Conservation (phyloP, 2,888 invertebrate genomes). For the Resseliella maxima region DNA sequence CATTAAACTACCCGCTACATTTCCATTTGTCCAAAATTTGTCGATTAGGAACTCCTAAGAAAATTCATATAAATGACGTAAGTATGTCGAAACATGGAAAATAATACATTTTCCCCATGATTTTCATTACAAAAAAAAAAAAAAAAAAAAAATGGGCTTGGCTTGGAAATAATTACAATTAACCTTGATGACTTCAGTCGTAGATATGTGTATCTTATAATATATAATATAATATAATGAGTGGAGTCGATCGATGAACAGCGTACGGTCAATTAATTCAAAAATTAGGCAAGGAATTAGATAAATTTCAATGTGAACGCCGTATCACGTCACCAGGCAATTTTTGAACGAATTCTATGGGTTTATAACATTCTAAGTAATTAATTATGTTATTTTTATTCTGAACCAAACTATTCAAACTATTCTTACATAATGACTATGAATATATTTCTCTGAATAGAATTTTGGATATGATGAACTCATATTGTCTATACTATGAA, state of each 20-base stretch:
- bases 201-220: background rate
- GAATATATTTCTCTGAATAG: too few relatives aligned
- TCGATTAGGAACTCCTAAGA: too few relatives aligned
- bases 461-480: too few relatives aligned
- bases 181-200: background rate
- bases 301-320: background rate
- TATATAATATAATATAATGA: too few relatives aligned
- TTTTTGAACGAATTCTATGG: background rate
- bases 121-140: too few relatives aligned
- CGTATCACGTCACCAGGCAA: background rate
- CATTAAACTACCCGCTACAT: too few relatives aligned
- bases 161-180: background rate
- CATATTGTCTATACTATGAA: too few relatives aligned
- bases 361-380: background rate
- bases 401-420: background rate
- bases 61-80: background rate
- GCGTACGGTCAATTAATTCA: background rate
- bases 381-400: background rate
- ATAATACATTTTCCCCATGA: background rate
- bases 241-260: background rate
- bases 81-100: too few relatives aligned
- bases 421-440: background rate
- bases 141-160: too few relatives aligned
- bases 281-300: background rate
- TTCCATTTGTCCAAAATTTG: too few relatives aligned